Percentiles rank a stretch among this genome's conserved stretches.
Evolutionary conservation across 1,140 invertebrate genomes (phyloP).

Genomic region (Oryctes rhinoceros): DNA sequence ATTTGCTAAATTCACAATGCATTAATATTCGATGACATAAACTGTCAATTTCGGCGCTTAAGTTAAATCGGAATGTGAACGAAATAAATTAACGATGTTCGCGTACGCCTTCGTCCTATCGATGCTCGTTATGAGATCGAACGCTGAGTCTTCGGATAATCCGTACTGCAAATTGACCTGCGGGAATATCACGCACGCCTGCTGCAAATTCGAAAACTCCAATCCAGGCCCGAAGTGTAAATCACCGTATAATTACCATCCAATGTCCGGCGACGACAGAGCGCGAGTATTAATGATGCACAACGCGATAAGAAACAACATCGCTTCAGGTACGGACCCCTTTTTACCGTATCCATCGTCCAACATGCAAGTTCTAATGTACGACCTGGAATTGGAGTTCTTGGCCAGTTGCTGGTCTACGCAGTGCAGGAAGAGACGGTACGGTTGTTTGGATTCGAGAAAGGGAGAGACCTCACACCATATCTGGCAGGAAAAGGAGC

Average conservation of each 20-base stretch:
- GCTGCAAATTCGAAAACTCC: conserved; percentile 18
- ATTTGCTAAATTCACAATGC: too few relatives aligned
- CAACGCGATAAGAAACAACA: conserved; percentile 27
- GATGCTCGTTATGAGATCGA: not conserved
- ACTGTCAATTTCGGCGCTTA: not conserved
- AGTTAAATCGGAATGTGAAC: not conserved
- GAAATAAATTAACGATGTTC: conserved; percentile 10
- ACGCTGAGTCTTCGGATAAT: not conserved
- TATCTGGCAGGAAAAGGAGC: conserved; percentile 33
- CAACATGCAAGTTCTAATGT: conserved; percentile 29
- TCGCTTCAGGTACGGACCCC: conserved; percentile 30
- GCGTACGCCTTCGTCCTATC: not conserved
- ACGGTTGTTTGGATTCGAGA: conserved; percentile 6
- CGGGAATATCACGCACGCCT: conserved; percentile 5
- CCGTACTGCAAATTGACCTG: not conserved
- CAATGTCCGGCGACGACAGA: conserved; percentile 6
- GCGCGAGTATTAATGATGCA: conserved; percentile 8
- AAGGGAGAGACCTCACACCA: conserved; percentile 1
- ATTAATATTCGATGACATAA: not conserved
- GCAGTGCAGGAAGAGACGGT: not conserved
- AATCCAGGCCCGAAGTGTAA: conserved; percentile 2
- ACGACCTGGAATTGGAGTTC: conserved; percentile 37
- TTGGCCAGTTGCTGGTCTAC: conserved; percentile 19
- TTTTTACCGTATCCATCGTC: not conserved
- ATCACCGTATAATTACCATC: not conserved